Evolutionary conservation across 2,797 vertebrate genomes (phyloP), one percentile per base, ranked within the genome.

Genomic region (Ctenopoma multispine): DNA sequence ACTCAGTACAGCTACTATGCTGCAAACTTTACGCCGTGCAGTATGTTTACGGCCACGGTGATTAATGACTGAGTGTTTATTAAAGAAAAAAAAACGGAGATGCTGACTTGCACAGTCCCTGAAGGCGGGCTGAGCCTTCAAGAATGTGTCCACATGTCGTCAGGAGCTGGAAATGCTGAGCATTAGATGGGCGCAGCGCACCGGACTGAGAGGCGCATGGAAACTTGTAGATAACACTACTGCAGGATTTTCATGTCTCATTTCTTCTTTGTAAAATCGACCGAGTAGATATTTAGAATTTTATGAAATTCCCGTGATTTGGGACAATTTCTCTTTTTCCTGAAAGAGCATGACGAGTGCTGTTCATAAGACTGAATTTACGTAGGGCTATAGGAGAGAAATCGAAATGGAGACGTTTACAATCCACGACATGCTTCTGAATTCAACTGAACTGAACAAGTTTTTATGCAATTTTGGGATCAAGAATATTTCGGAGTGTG

Each of bases 371-470:
- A 70, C 69, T 63, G 77, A 67, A 61, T 75, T 79, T 1, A 81
- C 79, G 49, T 80, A 73, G 84, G 46, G 68, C 38, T 34, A 0
- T 0, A 27, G 49, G 47, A 63, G 48, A 77, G n/a, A 34, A 12
- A 3, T 43, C 63, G 27, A 64, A 13, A 95, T 95, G 95, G 95
- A 94, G 87, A 87, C 93, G 5, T 90, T 91, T 53, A 95, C 93
- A 0, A 69, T 92, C n/a, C 85, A 92, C 2, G 90, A 94, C 23
- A 63, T 94, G 87, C 87, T 95, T 43, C 66, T 91, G 1, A 95
- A 95, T 59, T 92, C 92, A 1, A 95, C 94, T 0, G 93, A 95
- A 70, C 72, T 95, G n/a, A 94, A 90, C 75, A 89, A 72, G 84
- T 81, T 95, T 64, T 80, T 95, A 24, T 95, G 95, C 65, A 90